Percentiles rank a stretch among this genome's conserved stretches.
These are phyloP conservation scores for Bothrops jararaca DNA, from an alignment of 2,113 vertebrate genomes.

Conservation along the genomic window DNA sequence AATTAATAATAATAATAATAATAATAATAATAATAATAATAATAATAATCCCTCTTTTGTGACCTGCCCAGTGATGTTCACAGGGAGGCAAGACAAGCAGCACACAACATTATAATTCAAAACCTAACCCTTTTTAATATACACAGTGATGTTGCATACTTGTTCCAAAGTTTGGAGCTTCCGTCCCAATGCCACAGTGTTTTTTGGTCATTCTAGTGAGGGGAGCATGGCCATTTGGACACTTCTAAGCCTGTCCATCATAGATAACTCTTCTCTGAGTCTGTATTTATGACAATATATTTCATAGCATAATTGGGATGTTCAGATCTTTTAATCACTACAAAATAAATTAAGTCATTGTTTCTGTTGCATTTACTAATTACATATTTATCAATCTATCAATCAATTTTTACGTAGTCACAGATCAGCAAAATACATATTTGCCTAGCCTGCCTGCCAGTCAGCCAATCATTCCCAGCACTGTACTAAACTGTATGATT, in stretches of 20 bases:
- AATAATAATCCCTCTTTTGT: neutral
- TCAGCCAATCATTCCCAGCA: neutral
- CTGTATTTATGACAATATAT: neutral
- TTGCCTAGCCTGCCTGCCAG: neutral
- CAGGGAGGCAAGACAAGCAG: neutral
- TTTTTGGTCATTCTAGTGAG: neutral
- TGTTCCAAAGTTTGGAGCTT: neutral
- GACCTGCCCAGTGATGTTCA: neutral
- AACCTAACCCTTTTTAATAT: neutral
- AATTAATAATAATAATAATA: too few relatives aligned
- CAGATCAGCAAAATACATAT: neutral
- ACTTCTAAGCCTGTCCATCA: neutral
- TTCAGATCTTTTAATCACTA: neutral
- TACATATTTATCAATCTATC: neutral
- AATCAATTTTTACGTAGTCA: neutral
- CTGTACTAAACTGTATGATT: neutral
- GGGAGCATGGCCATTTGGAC: neutral
- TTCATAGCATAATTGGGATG: neutral
- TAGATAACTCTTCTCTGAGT: neutral
- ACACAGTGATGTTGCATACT: neutral
- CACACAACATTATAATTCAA: neutral
- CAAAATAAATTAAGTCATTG: neutral
- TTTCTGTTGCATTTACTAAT: neutral
- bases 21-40: too few relatives aligned
- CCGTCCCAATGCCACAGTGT: neutral